Base-by-base conservation (phyloP, 2,888 invertebrate genomes). In the Scaptodrosophila latifasciaeformis region DNA sequence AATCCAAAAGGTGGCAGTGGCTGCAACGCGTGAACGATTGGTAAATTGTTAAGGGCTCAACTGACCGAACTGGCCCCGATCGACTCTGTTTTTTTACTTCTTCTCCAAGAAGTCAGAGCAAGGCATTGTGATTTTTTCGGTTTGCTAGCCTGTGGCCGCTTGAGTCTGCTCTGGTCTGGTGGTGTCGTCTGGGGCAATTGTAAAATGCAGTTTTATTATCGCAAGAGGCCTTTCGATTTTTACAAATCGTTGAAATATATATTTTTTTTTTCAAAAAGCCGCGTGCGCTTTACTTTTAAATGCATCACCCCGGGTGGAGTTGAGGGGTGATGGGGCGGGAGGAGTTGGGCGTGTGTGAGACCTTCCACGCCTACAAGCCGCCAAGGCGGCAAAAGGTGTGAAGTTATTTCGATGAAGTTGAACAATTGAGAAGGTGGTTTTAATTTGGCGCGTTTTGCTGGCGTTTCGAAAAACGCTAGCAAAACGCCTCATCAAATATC, bases 351-450 rank as follows among this genome's bases (percentile, higher is more conserved):
- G 60, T 31, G 65, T 46, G 19, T n/a, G 18, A 21, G 62, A 44
- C 45, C 55, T 24, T 7, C n/a, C 50, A 35, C 54, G 67, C 81
- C 75, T 79, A 76, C 65, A 57, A 59, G 44, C 48, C 49, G 29
- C 56, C 63, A 54, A 49, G 48, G 54, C 48, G 47, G 51, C 54
- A 55, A 66, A n/a, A 79, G 81, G 85, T 83, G 85, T 85, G 84
- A 84, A 85, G 76, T 82, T 77, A 71, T 83, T 83, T 83, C 24
- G 4, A 24, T n/a, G n/a, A n/a, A n/a, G n/a, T n/a, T n/a, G n/a
- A n/a, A n/a, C n/a, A n/a, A n/a, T n/a, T n/a, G n/a, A n/a, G n/a
- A n/a, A 24, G 24, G 24, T 7, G 24, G 24, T 24, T 24, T 24
- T 10, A 39, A 39, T 17, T 12, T 2, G 17, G 27, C 15, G 48